Evolutionary conservation across 2,797 vertebrate genomes (phyloP).

Genomic region (Phyllotis vaccarum): DNA sequence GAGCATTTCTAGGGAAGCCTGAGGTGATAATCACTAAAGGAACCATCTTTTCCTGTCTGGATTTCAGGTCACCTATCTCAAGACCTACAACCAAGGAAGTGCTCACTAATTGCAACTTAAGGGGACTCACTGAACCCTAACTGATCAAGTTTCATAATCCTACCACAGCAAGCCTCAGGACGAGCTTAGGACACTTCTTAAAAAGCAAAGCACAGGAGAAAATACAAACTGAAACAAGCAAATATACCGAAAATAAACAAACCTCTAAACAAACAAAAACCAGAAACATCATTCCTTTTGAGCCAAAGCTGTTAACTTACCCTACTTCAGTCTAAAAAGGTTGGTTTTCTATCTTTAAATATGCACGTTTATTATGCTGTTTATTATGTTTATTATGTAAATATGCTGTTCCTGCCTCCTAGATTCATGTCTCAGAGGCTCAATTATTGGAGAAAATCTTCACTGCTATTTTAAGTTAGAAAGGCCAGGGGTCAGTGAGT

Average conservation of each 20-base stretch:
- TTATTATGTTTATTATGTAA: too few species aligned
- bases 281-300: not conserved
- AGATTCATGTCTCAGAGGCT: not conserved
- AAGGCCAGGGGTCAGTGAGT: not conserved
- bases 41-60: not conserved
- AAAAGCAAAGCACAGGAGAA: not conserved
- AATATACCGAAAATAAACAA: not conserved
- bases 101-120: not conserved
- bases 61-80: constrained; percentile 1
- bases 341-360: not conserved
- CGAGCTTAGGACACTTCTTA: not conserved
- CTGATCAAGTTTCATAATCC: not conserved
- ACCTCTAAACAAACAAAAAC: not conserved
- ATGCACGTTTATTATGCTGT: not conserved
- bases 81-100: not conserved
- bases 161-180: not conserved
- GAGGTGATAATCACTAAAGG: not conserved
- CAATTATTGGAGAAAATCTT: not conserved
- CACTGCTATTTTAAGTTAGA: not conserved
- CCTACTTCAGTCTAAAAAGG: not conserved
- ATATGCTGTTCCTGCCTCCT: not conserved
- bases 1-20: not conserved
- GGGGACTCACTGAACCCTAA: not conserved
- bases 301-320: not conserved
- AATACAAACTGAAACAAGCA: not conserved